These are phyloP conservation scores for Melanocharis versteri DNA, from an alignment of 2,113 vertebrate species.

Conservation along the genomic window DNA sequence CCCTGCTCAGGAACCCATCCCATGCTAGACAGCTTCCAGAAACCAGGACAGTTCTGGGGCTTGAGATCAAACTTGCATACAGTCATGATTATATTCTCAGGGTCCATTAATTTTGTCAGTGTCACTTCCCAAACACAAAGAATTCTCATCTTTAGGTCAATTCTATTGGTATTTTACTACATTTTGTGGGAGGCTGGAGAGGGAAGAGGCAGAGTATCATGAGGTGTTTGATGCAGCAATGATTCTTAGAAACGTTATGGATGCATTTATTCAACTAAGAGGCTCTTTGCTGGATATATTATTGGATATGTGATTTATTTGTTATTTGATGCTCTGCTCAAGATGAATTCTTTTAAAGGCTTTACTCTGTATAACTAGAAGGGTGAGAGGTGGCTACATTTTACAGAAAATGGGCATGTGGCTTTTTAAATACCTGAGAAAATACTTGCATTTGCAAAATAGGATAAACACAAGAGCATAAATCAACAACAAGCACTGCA, in stretches of 20 bases:
- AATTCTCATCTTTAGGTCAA: background rate
- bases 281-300: background rate
- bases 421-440: slow-evolving; percentile 11
- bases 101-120: background rate
- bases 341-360: background rate
- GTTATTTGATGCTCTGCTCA: background rate
- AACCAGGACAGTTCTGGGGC: background rate
- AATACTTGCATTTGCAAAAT: slow-evolving; percentile 13
- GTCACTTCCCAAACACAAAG: background rate
- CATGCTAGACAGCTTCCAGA: background rate
- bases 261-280: background rate
- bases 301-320: background rate
- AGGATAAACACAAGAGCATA: background rate
- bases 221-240: background rate
- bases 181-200: background rate
- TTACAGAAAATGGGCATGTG: background rate
- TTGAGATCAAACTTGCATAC: background rate
- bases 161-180: background rate
- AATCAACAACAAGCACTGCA: background rate
- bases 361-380: background rate
- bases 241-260: background rate
- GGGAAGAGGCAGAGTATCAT: background rate
- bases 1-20: background rate
- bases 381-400: background rate
- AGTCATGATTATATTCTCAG: background rate